Base-by-base conservation (phyloP, 1,140 invertebrate species). In the Manduca sexta region DNA sequence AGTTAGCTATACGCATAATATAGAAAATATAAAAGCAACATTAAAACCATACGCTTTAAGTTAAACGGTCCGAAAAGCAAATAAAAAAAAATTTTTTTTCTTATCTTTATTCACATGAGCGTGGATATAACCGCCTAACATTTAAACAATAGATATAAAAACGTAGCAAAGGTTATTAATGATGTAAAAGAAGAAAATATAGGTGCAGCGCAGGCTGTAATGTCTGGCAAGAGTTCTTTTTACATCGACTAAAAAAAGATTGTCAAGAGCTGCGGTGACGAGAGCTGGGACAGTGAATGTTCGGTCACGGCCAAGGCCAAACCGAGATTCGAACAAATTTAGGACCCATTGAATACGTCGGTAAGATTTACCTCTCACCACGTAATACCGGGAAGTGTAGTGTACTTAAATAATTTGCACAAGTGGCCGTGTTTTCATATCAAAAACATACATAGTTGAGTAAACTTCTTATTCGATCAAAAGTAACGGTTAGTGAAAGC, bases 291-390 rank as follows among this genome's bases (percentile, higher is more conserved):
- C 69, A 80, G 77, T 81, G 80, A 81, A 76, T 64, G 75, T 64
- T 52, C 72, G 69, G 77, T 84, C 74, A 81, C 73, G 74, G 80
- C 68, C 80, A 84, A 84, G 80, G 80, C 69, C 71, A 64, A 79
- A 76, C 67, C 57, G 49, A 50, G 53, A 64, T 60, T 77, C 52
- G 43, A 57, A 53, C 64, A 52, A 62, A 59, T 44, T 50, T 52
- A 52, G 55, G 48, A 29, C 16, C 21, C 54, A 57, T 51, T 64
- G 48, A 69, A 63, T 64, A 68, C 59, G 60, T 72, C 39, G 45
- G 49, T 49, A 59, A 29, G 52, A 70, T 64, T 60, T 54, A 57
- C 62, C 71, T 69, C 55, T 74, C 65, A 69, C 65, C 31, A 39
- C 51, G 56, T 61, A 61, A 53, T 12, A 65, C 49, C 56, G 50